A percentile compares a stretch with the other conserved stretches of the same genome.
These are phyloP conservation scores for Hydrolagus colliei DNA, from an alignment of 2,797 vertebrate species.

Conservation along the genomic window DNA sequence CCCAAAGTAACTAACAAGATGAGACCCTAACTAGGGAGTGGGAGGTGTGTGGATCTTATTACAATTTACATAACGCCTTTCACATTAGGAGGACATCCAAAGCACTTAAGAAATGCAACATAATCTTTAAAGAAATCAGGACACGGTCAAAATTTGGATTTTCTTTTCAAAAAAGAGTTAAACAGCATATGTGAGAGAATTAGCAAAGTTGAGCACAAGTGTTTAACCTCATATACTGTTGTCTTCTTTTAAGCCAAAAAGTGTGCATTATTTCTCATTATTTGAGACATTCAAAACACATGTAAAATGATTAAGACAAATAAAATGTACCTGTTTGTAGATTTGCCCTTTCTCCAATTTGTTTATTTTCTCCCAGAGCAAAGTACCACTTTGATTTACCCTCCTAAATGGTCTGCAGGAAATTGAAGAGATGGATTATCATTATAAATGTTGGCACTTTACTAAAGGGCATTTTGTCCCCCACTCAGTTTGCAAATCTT, in stretches of 20 bases:
- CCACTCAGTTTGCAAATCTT: neutral
- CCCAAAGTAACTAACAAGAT: no score
- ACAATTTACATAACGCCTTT: no score
- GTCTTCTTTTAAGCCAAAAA: neutral
- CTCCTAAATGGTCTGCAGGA: slow-evolving; percentile 80
- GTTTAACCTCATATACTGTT: neutral
- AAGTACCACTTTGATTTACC: slow-evolving; percentile 80
- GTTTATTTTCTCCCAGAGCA: slow-evolving; percentile 95
- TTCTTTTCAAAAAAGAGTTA: no score
- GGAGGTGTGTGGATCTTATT: no score
- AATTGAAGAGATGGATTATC: neutral
- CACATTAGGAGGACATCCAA: no score
- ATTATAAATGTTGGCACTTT: neutral
- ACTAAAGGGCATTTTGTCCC: neutral
- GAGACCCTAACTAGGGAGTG: no score
- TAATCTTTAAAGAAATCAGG: neutral
- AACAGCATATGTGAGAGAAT: no score
- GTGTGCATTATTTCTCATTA: neutral
- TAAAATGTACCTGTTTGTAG: slow-evolving; percentile 85
- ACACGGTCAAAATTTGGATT: neutral
- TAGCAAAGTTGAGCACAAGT: no score
- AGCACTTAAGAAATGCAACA: neutral
- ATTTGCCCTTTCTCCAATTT: slow-evolving; percentile 89
- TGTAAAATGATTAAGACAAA: neutral
- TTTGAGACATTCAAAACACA: neutral